Base-by-base conservation (phyloP, 1,140 invertebrate species). In the Eriocheir sinensis region DNA sequence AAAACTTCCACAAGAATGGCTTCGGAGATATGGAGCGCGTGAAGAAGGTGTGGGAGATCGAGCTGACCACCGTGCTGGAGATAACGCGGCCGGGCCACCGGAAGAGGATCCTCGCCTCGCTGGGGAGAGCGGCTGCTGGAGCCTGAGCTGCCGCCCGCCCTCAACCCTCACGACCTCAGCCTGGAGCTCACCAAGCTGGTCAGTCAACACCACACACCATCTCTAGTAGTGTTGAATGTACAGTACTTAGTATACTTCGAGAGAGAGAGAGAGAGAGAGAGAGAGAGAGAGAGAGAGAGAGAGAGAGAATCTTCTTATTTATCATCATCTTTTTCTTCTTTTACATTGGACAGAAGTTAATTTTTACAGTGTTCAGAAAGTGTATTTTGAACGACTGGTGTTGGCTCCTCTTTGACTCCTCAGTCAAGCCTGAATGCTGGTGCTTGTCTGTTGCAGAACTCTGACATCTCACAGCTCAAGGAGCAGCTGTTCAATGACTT, bases 11-110 rank as follows among this genome's bases (percentile, higher is more conserved):
- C 93, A 98, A 98, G 96, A 98, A 99, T 97, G 97, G 99, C 60
- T 99, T 99, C 97, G 98, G 98, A 30, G 98, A 99, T 96, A 99
- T 99, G 98, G 98, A 99, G 60, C 97, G 98, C 92, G 98, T 99
- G 0, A 97, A 97, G 90, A 97, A 98, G 80, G 98, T 99, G 30
- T 99, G 98, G 99, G 99, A 99, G 96, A 98, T 99, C n/a, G 99
- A 99, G 96, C 96, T 99, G 95, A 98, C 98, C 0, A 98, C 98
- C 0, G 98, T 99, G 3, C 96, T 99, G 95, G 99, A 99, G 96
- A 99, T 99, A 86, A 98, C 98, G 79, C 98, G 98, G 96, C 97
- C 98, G 2, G 99, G 98, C 0, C 99, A 99, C 96, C 97, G 99
- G 88, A 98, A 98, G 96, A 97, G 99, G 95, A 99, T 99, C 30